Evolutionary conservation across 2,888 invertebrate species (phyloP), one percentile per base, ranked within the genome.

Genomic region (Thereva unica): DNA sequence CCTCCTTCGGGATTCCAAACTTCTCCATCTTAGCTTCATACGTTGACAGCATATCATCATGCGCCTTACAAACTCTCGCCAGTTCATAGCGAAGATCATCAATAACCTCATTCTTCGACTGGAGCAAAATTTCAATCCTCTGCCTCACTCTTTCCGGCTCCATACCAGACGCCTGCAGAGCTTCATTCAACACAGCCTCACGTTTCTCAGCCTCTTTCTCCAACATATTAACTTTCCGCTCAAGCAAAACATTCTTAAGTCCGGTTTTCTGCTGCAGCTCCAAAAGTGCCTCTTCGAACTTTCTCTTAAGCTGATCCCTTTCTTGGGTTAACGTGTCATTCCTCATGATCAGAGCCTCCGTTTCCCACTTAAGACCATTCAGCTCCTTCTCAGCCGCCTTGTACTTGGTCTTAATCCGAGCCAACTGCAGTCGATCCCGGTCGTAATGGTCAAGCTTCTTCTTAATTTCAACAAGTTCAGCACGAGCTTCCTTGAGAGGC

Each of bases 231-330:
- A 92, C 82, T 77, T 90, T 88, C 75, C 88, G 87, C 76, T 95
- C 93, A 57, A 96, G 79, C 4, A 95, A 80, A 0, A 92, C 87
- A 71, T 91, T 91, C 78, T 92, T 92, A 1, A 80, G 73, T 2
- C 92, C 89, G 0, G 91, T 89, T 77, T 91, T 92, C 78, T 93
- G 92, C 77, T 95, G 95, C 4, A 95, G 86, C 75, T 95, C 95
- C 47, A 93, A 82, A 55, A 96, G 88, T 0, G 93, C 92, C 69
- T 89, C 86, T 6, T 92, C 87, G 78, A 96, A 95, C 76, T 89
- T 86, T 3, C 84, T 79, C 75, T 92, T 91, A 35, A 95, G 79
- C 63, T 91, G 89, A 74, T 94, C 89, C 9, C 92, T 84, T 76
- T 96, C 95, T 1, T 82, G 81, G 71, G 89, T 82, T 1, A 91